Evolutionary conservation across 2,888 invertebrate species (phyloP), one percentile per base, ranked within the genome.

Genomic region (Macaria liturata): DNA sequence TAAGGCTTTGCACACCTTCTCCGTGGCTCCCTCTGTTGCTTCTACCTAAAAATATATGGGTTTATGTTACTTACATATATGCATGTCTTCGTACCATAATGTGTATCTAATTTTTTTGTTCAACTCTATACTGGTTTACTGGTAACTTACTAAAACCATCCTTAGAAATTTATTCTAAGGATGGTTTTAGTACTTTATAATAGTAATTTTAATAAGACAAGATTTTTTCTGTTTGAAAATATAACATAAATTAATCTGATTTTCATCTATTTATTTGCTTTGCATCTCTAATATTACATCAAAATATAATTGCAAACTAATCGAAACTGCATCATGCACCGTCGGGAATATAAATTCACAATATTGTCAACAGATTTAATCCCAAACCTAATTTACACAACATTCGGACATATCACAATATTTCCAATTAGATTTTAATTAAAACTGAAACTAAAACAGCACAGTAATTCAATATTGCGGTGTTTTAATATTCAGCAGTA

Each of bases 1-100:
- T 0, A 96, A 75, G 7, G 92, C 89, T 46, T 86, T 81, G 59
- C 93, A 88, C 4, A 93, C 92, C 46, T 72, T 66, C 67, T 93
- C 91, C 0, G 94, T 95, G 1, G 86, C 93, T 65, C 90, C 86
- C 1, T 88, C 50, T 7, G 86, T 85, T 43, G 88, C 78, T 2
- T 86, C 86, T 4, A 94, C 93, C 92, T 94, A 54, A 6, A 3
- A 32, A 45, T 8, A 9, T 7, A 6, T 39, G 8, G 3, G 0
- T 31, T 40, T 49, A 4, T 20, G 39, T 20, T 9, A 37, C 30
- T 45, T 3, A 9, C 2, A 2, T 20, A 9, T 20, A 2, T 20
- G 2, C 20, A 20, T 20, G 20, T 20, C 20, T n/a, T n/a, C n/a
- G n/a, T n/a, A n/a, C n/a, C n/a, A n/a, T n/a, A n/a, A n/a, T n/a